Base-by-base conservation (phyloP, 2,113 vertebrate species). In the Calidris pygmaea region DNA sequence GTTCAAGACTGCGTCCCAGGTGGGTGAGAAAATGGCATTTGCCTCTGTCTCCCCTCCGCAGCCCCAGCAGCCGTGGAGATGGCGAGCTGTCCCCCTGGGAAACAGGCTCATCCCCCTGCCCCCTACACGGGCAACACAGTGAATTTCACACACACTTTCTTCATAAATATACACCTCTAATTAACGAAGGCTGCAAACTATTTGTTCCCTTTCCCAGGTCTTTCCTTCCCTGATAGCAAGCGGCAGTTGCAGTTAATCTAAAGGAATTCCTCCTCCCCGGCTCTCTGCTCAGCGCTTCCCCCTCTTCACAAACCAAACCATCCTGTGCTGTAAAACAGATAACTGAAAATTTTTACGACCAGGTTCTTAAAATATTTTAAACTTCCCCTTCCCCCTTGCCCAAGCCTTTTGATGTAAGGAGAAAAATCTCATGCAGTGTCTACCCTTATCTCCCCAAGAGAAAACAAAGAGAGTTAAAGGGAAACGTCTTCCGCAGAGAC, bases 381-480 rank as follows among this genome's bases (percentile, higher is more conserved):
- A 75, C 60, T 53, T 77, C 27, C 56, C 55, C 70, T 67, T 43
- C 35, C 14, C 62, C 19, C 20, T 24, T 22, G 37, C 55, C 55
- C 58, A 53, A n/a, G 89, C 63, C 82, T 94, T 95, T 93, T 93
- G 93, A 95, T 95, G 74, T 50, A 67, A 76, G 92, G 70, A 97
- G 65, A 94, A 85, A 93, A 96, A 47, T 89, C 85, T 94, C 81
- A 53, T 45, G 63, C 8, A 3, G 94, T 80, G 86, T 68, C 92
- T 96, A 92, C 41, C 74, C 79, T 95, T 94, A 96, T 94, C 95
- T 97, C 94, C 92, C 85, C 72, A 91, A 96, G 93, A 96, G 93
- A 95, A 96, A 97, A 97, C 85, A 97, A 96, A 96, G 90, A 71
- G 76, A 94, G 91, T 58, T 90, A 94, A 96, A 97, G 92, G 92